Evolutionary conservation across 2,113 vertebrate genomes (phyloP).

Genomic region (Barbus barbus): DNA sequence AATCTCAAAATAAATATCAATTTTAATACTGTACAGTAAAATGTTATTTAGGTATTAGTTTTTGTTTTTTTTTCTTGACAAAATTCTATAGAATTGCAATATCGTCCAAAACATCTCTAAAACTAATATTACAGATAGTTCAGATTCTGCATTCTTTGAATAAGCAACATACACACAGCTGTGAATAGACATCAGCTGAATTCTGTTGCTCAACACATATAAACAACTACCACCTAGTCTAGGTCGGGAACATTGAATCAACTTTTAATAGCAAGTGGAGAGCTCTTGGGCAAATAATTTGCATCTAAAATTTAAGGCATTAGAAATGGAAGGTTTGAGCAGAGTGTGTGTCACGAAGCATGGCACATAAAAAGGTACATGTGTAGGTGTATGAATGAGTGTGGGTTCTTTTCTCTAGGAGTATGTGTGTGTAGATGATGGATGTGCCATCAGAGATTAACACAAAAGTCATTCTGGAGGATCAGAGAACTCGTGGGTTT

Average conservation of each 20-base stretch:
- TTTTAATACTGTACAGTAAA: neutral
- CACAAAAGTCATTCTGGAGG: constrained; percentile 5
- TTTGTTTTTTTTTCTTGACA: neutral
- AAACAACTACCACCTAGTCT: neutral
- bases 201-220: neutral
- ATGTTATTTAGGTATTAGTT: neutral
- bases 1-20: neutral
- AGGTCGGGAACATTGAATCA: neutral
- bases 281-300: neutral
- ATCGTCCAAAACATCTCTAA: neutral
- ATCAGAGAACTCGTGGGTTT: constrained; percentile 19
- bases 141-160: neutral
- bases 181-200: neutral
- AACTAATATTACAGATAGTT: neutral
- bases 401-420: neutral
- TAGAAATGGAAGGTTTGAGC: neutral
- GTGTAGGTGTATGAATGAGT: constrained; percentile 26
- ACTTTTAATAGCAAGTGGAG: neutral
- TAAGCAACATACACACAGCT: neutral
- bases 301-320: constrained; percentile 3
- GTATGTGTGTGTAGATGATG: constrained; percentile 22
- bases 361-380: neutral
- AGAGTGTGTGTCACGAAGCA: constrained; percentile 27
- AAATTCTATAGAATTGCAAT: neutral
- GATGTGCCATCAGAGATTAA: too few relatives aligned